Base-by-base conservation (phyloP, 2,113 vertebrate species). In the Microtus oregoni region DNA sequence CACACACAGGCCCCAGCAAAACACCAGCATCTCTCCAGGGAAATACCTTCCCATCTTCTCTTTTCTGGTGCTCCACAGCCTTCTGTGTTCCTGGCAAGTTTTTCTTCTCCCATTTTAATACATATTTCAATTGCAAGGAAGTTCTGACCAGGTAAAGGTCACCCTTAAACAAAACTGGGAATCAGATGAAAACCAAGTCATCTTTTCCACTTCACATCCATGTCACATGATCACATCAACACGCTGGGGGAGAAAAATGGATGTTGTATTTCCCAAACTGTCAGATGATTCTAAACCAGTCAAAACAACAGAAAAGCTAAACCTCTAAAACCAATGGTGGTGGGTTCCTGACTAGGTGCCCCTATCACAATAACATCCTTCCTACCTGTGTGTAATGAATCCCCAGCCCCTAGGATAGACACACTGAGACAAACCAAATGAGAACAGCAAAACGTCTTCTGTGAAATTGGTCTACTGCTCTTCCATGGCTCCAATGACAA, bases 211-310 rank as follows among this genome's bases (percentile, higher is more conserved):
- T 52, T 94, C 76, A 94, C 76, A 90, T 47, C 75, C 75, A 89
- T 86, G 76, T 97, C 95, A 95, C 52, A 41, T 82, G 92, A 97
- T 83, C 72, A 90, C 41, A 94, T 61, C 47, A 82, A 78, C 90
- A 78, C 67, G 47, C 41, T 81, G n/a, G 5, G 30, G 17, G 5
- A 44, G 70, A 93, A 65, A 91, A 76, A 72, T 89, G 32, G 67
- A 63, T 78, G 79, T 7, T 90, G 2, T 28, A 85, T 76, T 97
- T 97, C 95, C 73, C 86, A 82, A 89, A 91, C 19, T 81, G 41
- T 94, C 96, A 93, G 76, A 83, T 73, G 78, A 94, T 73, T 82
- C 89, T 65, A 91, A 94, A 83, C 44, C 73, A 90, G 92, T 89
- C 68, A 72, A 92, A 73, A 41, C 38, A 76, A 81, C 28, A 95